Evolutionary conservation across 2,888 invertebrate species (phyloP), one percentile per base, ranked within the genome.

Genomic region (Cataglyphis rosenhaueri): DNA sequence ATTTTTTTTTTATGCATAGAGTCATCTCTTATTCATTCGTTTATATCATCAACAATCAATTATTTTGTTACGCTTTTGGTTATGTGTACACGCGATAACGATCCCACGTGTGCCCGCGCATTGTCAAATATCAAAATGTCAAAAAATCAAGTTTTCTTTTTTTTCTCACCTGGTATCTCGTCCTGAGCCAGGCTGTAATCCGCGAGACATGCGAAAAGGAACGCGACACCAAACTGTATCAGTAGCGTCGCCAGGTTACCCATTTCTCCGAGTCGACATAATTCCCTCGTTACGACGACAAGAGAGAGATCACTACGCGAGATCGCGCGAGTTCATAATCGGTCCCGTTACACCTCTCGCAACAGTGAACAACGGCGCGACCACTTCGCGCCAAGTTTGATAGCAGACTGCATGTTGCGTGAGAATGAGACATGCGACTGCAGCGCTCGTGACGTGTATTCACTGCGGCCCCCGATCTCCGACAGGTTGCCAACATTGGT

Each of bases 121-220:
- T 62, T 15, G 59, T 44, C 71, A 25, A 15, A 41, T 38, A 18
- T 35, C 59, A 41, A 59, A 70, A 57, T 21, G 68, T 12, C 12
- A 32, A 12, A n/a, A 38, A 18, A 4, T 8, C 35, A 38, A 15
- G 38, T 9, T 32, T 15, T 25, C 1, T 35, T 0, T 52, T 62
- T 32, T 68, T 55, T 32, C 71, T 85, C 90, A 92, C 92, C 92
- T 86, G 82, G 86, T 74, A 87, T 84, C 57, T 91, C 89, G 62
- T 92, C 88, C 86, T 93, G 89, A 78, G 92, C 92, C 85, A 84
- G 89, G 74, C 89, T 92, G 89, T 93, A 93, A 93, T 94, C 94
- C 94, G 93, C 90, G 82, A 93, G 86, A 88, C 90, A 93, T 87
- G 91, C 92, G 85, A 94, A 87, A 75, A 94, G 87, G 25, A 71